Percentiles rank a stretch among this genome's conserved stretches.
phyloP scores from a whole-genome alignment of 2,888 invertebrate species.

The Corythucha ciliata region DNA sequence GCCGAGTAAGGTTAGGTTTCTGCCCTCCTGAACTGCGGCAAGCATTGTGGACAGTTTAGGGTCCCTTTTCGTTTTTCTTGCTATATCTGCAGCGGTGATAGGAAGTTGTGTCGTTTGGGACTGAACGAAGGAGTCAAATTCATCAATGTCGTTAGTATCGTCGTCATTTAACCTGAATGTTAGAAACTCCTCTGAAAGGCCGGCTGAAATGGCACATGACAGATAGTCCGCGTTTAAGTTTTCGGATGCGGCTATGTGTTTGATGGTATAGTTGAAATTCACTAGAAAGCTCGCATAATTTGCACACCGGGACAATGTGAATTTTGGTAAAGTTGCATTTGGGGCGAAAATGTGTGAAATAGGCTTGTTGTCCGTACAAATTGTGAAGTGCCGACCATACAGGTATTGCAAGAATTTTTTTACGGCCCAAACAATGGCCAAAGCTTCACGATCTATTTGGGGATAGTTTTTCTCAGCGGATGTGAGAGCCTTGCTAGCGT shows the following conservation, averaged over 20 bases:
- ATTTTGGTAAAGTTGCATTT: conserved; percentile 7
- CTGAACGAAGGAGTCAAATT: conserved; percentile 12
- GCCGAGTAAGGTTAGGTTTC: not conserved
- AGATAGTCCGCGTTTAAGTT: conserved; percentile 15
- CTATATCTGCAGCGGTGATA: conserved; percentile 15
- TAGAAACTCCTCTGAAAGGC: not conserved
- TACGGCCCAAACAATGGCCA: conserved; percentile 30
- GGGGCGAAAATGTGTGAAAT: conserved; percentile 32
- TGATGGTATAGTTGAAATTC: conserved; percentile 14
- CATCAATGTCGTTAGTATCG: not conserved
- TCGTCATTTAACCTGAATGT: not conserved
- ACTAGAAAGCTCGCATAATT: conserved; percentile 14
- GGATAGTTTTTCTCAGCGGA: conserved; percentile 37
- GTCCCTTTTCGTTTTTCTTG: conserved; percentile 12
- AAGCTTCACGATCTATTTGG: conserved; percentile 37
- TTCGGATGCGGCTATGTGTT: conserved; percentile 9
- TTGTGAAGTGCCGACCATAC: conserved; percentile 40
- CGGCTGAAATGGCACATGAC: not conserved
- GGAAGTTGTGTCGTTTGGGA: conserved; percentile 12
- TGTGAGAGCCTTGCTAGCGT: conserved; percentile 38
- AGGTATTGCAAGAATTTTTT: conserved; percentile 40
- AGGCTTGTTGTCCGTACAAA: conserved; percentile 41
- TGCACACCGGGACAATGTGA: conserved; percentile 14
- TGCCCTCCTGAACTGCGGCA: conserved; percentile 1
- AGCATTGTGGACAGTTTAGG: conserved; percentile 9